Base-by-base conservation (phyloP, 1,140 invertebrate species). In the Eulimnadia texana region DNA sequence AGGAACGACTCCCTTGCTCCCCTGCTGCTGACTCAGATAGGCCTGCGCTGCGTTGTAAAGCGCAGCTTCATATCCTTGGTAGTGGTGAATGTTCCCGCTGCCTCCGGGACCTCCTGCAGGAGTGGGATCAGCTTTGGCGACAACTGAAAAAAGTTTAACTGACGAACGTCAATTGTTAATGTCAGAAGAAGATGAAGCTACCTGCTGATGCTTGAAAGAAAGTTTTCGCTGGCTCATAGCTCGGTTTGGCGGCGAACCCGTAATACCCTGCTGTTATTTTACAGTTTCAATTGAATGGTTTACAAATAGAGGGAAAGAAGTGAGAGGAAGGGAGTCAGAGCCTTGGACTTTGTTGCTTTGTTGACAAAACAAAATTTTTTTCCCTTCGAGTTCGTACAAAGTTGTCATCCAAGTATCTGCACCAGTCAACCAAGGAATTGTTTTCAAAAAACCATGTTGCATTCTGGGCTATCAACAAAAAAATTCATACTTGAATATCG, bases 41-140 rank as follows among this genome's bases (percentile, higher is more conserved):
- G 88, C 88, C 64, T 86, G 90, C 64, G 90, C 90, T 69, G 90
- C 90, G 76, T 88, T 91, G 77, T 93, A 94, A 58, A 94, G 78
- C 67, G 90, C 90, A 70, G 90, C 86, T 79, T 93, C 89, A 78
- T 93, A 90, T 70, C 85, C 85, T 70, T 82, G 59, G 54, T 64
- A 69, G 49, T 54, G 50, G 33, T 42, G 33, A 16, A 42, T 42
- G 33, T 42, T 42, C 16, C 33, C 33, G 33, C 6, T 9, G 33
- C 33, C 33, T 42, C 33, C 33, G 16, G 33, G 6, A 16, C 33
- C 33, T 6, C 33, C 33, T 42, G 33, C 33, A 42, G 33, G 33
- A 16, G 33, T 42, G 16, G 33, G 33, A 16, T 42, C 33, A 42
- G 33, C 33, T 16, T 42, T 42, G 33, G 33, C 33, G 6, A 42